A percentile compares a stretch with the other conserved stretches of the same genome.
Conservation (phyloP, 1,140 invertebrate genomes). For the Drosophila littoralis region DNA sequence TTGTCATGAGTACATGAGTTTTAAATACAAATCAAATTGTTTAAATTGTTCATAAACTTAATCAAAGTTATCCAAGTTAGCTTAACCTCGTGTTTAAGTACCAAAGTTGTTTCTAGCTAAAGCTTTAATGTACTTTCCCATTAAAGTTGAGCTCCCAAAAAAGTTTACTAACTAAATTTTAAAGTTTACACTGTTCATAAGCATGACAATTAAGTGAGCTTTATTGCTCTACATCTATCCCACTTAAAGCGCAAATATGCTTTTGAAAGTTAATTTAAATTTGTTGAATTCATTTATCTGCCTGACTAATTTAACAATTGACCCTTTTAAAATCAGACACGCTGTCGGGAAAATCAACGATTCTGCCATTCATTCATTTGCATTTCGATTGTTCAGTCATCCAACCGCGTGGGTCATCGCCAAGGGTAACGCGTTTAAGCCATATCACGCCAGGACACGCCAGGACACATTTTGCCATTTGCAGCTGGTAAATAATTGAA, state of each 20-base stretch:
- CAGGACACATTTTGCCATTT: slow-evolving; percentile 24
- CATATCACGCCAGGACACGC: slow-evolving; percentile 20
- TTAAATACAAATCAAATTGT: too few relatives aligned
- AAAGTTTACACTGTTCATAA: too few relatives aligned
- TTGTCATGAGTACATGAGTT: too few relatives aligned
- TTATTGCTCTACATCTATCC: neutral
- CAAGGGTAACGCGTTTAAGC: slow-evolving; percentile 22
- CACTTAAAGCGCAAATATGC: neutral
- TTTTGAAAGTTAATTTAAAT: neutral
- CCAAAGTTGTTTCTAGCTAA: too few relatives aligned
- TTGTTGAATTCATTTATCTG: neutral
- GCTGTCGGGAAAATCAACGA: neutral
- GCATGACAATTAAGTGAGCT: neutral
- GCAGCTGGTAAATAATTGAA: slow-evolving; percentile 44
- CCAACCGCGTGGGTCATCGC: slow-evolving; percentile 6
- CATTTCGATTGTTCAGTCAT: slow-evolving; percentile 6
- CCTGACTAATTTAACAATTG: neutral
- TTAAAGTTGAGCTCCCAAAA: too few relatives aligned
- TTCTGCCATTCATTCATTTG: slow-evolving; percentile 6
- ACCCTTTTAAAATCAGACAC: neutral
- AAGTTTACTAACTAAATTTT: too few relatives aligned
- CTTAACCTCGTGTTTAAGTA: too few relatives aligned
- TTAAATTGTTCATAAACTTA: too few relatives aligned
- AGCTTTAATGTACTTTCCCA: too few relatives aligned
- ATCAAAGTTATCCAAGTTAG: too few relatives aligned